Conservation (phyloP, 1,140 invertebrate genomes). For the Formica exsecta region DNA sequence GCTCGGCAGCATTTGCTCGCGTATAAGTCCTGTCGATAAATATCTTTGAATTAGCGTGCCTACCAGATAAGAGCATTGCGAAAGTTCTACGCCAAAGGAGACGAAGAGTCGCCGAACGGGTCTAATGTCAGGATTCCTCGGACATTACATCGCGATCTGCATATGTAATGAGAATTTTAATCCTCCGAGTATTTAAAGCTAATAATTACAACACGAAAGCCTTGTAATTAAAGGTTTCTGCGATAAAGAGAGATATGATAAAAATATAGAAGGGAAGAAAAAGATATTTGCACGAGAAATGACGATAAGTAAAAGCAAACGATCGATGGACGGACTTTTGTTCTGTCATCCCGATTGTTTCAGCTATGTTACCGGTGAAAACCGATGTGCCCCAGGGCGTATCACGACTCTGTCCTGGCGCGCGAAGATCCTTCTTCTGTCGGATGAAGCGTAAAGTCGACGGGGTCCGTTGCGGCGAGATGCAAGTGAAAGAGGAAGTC, state of each 20-base stretch:
- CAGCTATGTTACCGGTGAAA: conserved; percentile 97
- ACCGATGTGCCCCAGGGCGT: conserved; percentile 92
- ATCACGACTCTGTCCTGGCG: conserved; percentile 93
- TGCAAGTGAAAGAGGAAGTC: conserved; percentile 91
- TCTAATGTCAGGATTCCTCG: conserved; percentile 39
- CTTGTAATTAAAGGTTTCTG: not conserved
- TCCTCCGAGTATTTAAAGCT: not conserved
- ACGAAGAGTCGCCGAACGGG: conserved; percentile 21
- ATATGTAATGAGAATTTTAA: not conserved
- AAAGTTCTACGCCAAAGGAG: conserved; percentile 37
- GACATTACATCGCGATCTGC: conserved; percentile 33
- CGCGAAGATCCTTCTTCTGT: conserved; percentile 96
- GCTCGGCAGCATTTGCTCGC: conserved; percentile 60
- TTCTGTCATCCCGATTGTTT: conserved; percentile 56
- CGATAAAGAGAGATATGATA: not conserved
- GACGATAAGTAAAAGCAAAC: not conserved
- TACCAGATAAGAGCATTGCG: conserved; percentile 61
- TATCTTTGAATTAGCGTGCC: conserved; percentile 64
- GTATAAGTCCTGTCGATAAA: conserved; percentile 61
- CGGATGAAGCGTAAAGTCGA: conserved; percentile 94
- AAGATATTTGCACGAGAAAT: not conserved
- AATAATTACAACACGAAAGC: not conserved
- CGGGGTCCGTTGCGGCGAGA: conserved; percentile 78
- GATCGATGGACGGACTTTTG: not conserved
- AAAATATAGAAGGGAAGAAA: not conserved